Base-by-base conservation (phyloP, 2,888 invertebrate species). In the Drosophila suboccidentalis region DNA sequence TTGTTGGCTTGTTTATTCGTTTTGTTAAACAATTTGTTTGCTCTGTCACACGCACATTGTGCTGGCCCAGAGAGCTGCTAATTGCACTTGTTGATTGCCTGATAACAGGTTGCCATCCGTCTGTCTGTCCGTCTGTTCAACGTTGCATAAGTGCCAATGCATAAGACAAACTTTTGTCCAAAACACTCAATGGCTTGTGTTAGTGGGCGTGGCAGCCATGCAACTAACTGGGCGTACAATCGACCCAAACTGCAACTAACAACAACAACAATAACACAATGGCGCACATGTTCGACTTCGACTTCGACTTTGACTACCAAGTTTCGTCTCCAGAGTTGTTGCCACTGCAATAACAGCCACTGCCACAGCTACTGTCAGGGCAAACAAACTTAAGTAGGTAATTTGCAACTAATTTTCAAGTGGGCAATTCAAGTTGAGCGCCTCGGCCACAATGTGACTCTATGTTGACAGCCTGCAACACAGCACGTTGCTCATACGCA, bases 311-410 rank as follows among this genome's bases (percentile, higher is more conserved):
- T 61, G 74, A 73, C 63, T 64, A 57, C 57, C 36, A 22, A 66
- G 60, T 61, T 57, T n/a, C 50, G 65, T 43, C 68, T 68, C 15
- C 36, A 22, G 44, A 41, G 54, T 47, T 55, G 55, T 58, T 54
- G 46, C 59, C 46, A 50, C 59, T 19, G 19, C 60, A 57, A 47
- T 13, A 50, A 47, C 53, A 22, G 15, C 58, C 38, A 50, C 46
- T 43, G 58, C 46, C 38, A 43, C 43, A 41, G 67, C 61, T 41
- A 59, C 69, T 74, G 69, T 69, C 73, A 72, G 36, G 62, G 71
- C 85, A 87, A 85, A 87, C 85, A 84, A 71, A 84, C 85, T 89
- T 86, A 86, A 89, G 85, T 81, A 89, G 85, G 87, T 89, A 86
- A 86, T 89, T 89, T 86, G 85, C 85, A 86, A 86, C 89, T 86